Evolutionary conservation across 2,113 vertebrate species (phyloP).

Genomic region (Argyrosomus japonicus): DNA sequence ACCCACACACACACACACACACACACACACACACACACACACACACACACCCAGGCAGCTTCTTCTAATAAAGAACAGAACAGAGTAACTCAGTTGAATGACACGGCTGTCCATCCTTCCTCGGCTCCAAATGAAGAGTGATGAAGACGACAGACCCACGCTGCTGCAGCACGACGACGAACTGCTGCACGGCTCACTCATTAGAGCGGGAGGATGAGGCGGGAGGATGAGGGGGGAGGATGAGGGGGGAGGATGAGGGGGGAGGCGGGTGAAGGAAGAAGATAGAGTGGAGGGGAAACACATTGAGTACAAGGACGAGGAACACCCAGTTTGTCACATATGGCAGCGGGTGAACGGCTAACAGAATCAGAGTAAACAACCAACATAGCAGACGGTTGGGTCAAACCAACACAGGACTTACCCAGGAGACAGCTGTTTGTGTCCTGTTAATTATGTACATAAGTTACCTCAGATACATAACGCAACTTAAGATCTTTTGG

Average conservation of each 20-base stretch:
- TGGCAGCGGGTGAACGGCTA: neutral
- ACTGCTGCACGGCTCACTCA: conserved; percentile 28
- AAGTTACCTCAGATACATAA: no score
- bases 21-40: conserved; percentile 24
- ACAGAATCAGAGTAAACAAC: no score
- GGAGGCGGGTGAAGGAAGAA: neutral
- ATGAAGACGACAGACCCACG: conserved; percentile 48
- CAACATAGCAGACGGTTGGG: no score
- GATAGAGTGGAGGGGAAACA: neutral
- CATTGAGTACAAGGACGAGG: no score
- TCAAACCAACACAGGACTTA: no score
- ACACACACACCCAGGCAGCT: conserved; percentile 26
- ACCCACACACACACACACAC: neutral
- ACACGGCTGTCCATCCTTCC: conserved; percentile 41
- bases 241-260: no score
- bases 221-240: no score
- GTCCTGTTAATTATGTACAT: no score
- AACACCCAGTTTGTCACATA: neutral
- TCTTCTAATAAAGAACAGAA: conserved; percentile 50
- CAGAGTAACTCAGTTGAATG: conserved; percentile 45
- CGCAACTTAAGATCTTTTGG: no score
- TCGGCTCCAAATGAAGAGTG: conserved; percentile 57
- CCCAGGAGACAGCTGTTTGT: no score
- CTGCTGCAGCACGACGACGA: conserved; percentile 31
- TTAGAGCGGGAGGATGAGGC: neutral